Percentiles rank a stretch among this genome's conserved stretches.
Conservation (phyloP, 2,888 invertebrate species). For the Noctuana brunneofusca region DNA sequence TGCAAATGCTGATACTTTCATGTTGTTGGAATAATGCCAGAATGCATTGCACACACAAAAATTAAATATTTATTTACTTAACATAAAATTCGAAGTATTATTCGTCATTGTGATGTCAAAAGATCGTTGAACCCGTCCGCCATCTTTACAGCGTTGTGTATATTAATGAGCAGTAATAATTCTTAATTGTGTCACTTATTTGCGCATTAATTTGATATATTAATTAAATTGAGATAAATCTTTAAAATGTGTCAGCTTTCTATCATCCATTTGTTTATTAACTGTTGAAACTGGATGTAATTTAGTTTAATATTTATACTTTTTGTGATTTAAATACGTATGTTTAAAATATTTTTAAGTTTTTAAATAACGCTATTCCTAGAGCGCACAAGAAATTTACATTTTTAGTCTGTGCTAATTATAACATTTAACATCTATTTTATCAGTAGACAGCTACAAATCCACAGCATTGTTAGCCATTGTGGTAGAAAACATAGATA, state of each 20-base stretch:
- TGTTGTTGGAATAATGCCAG: too few relatives aligned
- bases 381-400: too few relatives aligned
- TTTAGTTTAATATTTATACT: not conserved
- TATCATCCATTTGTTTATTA: not conserved
- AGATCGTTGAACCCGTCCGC: conserved; percentile 1
- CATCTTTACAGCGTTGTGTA: not conserved
- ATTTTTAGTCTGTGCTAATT: too few relatives aligned
- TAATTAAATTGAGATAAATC: conserved; percentile 8
- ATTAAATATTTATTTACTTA: not conserved
- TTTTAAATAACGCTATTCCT: too few relatives aligned
- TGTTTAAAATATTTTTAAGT: too few relatives aligned
- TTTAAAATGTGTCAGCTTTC: not conserved
- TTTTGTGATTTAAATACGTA: not conserved
- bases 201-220: conserved; percentile 8
- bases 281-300: not conserved
- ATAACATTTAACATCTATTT: too few relatives aligned
- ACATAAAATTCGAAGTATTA: not conserved
- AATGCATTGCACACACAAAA: not conserved
- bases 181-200: conserved; percentile 5
- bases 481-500: too few relatives aligned
- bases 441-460: too few relatives aligned
- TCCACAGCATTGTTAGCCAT: too few relatives aligned
- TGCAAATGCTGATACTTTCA: too few relatives aligned
- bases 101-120: not conserved
- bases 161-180: conserved; percentile 5